Evolutionary conservation across 2,113 vertebrate species (phyloP).

Genomic region (Papio anubis): DNA sequence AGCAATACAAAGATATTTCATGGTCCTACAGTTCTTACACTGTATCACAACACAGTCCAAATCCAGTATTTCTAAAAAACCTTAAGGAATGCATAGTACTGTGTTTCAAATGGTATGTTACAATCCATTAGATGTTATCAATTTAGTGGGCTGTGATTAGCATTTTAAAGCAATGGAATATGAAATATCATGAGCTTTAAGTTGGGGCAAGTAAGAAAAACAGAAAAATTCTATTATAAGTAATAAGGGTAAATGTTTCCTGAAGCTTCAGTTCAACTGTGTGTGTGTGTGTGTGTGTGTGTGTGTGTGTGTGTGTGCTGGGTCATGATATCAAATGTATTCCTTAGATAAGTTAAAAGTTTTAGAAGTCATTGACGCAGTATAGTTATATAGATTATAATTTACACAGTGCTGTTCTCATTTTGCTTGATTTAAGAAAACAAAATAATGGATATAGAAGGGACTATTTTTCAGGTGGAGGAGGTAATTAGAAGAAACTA

Average conservation of each 20-base stretch:
- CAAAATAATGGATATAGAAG: neutral
- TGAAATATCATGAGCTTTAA: neutral
- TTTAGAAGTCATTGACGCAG: neutral
- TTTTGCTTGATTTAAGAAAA: constrained; percentile 17
- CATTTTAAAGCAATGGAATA: neutral
- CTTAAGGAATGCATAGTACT: neutral
- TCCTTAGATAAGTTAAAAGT: neutral
- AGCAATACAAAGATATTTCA: neutral
- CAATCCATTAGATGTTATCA: neutral
- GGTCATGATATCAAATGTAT: neutral
- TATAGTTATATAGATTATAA: neutral
- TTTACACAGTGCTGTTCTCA: neutral
- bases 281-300: neutral
- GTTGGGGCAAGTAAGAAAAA: no score
- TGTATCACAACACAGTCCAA: neutral
- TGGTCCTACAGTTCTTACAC: neutral
- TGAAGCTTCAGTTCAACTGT: neutral
- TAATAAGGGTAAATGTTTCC: neutral
- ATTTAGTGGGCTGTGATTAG: neutral
- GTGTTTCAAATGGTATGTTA: neutral
- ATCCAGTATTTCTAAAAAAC: neutral
- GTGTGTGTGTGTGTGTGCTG: rapidly evolving
- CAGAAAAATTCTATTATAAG: neutral
- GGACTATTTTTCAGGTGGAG: neutral
- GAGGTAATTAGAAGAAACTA: neutral